phyloP scores from a whole-genome alignment of 2,888 invertebrate genomes.

The Antheraea yamamai region DNA sequence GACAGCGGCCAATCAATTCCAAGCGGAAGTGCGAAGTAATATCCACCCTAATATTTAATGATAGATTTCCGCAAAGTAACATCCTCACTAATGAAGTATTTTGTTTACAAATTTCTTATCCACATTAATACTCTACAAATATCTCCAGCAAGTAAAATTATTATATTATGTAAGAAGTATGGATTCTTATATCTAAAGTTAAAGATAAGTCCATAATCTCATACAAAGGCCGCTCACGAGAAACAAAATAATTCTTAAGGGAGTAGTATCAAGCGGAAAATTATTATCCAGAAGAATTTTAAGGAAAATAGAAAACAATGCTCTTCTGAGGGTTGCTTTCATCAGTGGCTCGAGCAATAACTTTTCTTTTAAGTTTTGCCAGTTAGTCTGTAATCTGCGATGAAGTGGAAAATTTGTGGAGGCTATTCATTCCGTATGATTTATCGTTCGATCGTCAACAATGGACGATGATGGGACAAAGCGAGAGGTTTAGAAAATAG shows the following conservation, averaged over 20 bases:
- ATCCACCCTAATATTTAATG: too few species aligned
- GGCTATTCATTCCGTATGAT: conserved; percentile 17
- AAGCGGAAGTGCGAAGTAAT: too few species aligned
- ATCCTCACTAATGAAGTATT: too few species aligned
- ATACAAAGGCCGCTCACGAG: conserved; percentile 49
- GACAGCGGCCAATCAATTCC: too few species aligned
- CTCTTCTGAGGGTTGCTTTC: conserved; percentile 42
- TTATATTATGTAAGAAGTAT: conserved; percentile 53
- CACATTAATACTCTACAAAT: conserved; percentile 33
- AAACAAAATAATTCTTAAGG: conserved; percentile 62
- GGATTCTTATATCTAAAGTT: conserved; percentile 46
- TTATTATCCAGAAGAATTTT: conserved; percentile 61
- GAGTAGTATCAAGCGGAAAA: conserved; percentile 64
- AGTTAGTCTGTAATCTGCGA: conserved; percentile 34
- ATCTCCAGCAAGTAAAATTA: conserved; percentile 41
- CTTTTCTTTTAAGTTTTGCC: conserved; percentile 35
- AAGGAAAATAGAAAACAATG: conserved; percentile 57
- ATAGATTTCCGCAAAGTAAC: too few species aligned
- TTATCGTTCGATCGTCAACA: conserved; percentile 15
- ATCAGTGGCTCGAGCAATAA: conserved; percentile 28
- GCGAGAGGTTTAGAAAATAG: neutral
- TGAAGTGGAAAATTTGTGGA: conserved; percentile 38
- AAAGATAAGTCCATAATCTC: conserved; percentile 54
- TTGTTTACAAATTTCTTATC: conserved; percentile 20
- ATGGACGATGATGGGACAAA: conserved; percentile 12